Conservation (phyloP, 1,140 invertebrate genomes). For the Arctopsyche grandis region DNA sequence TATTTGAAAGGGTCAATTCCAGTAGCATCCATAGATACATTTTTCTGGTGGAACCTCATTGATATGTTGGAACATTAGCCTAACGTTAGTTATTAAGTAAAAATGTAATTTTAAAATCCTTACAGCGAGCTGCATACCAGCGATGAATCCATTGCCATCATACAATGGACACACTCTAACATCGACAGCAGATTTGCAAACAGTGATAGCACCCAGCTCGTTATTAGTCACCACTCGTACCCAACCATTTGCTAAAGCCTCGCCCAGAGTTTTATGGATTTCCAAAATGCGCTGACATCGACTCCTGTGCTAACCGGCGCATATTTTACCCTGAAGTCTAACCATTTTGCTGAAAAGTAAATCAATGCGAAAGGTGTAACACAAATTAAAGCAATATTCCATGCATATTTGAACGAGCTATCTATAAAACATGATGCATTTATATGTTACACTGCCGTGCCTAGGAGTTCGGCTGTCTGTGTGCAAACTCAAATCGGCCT, state of each 20-base stretch:
- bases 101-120: slow-evolving; percentile 24
- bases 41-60: too few relatives aligned
- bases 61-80: too few relatives aligned
- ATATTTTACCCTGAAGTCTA: slow-evolving; percentile 47
- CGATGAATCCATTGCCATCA: slow-evolving; percentile 45
- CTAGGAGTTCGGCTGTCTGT: too few relatives aligned
- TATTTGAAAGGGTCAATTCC: too few relatives aligned
- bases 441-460: too few relatives aligned
- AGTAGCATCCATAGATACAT: too few relatives aligned
- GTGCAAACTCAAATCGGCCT: too few relatives aligned
- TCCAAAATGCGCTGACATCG: slow-evolving; percentile 43
- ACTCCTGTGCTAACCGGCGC: slow-evolving; percentile 30
- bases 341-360: slow-evolving; percentile 43
- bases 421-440: too few relatives aligned
- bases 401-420: too few relatives aligned
- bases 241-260: slow-evolving; percentile 40
- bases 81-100: too few relatives aligned
- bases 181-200: slow-evolving; percentile 29
- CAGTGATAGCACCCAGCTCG: slow-evolving; percentile 6
- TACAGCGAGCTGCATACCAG: slow-evolving; percentile 49
- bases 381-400: too few relatives aligned
- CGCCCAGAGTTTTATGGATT: slow-evolving; percentile 26
- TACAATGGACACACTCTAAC: slow-evolving; percentile 41
- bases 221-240: slow-evolving; percentile 1
- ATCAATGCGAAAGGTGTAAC: too few relatives aligned